Evolutionary conservation across 1,140 invertebrate genomes (phyloP), one percentile per base, ranked within the genome.

Genomic region (Drosophila pandora): DNA sequence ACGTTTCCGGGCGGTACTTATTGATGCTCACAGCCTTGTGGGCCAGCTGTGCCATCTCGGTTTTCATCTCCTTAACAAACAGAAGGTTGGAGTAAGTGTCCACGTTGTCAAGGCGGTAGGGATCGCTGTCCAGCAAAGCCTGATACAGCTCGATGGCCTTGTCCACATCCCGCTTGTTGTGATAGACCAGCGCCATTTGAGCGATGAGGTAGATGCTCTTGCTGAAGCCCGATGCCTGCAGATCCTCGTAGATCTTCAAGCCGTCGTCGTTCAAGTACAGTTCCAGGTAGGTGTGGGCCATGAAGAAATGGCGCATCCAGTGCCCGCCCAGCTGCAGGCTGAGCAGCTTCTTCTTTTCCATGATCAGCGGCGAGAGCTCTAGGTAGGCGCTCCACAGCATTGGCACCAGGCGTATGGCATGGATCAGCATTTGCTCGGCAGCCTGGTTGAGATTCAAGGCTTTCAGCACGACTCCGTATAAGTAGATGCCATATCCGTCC

Each of bases 1-100:
- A 99, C 1, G 98, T 99, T 93, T 99, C 98, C 10, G 98, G 96
- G 88, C 97, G 94, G 91, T 99, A 99, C 93, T 99, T 99, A 92
- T 99, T 98, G 72, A 99, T 98, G 90, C 97, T 95, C 32, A 96
- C 97, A 34, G 97, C 97, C 81, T 96, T 95, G 90, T 99, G 98
- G 6, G 99, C 98, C 62, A 99, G 93, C 92, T 97, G 94, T 6
- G 98, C 97, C 65, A 99, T 93, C 92, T 99, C 98, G 59, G 96
- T 96, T 84, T 97, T 95, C 92, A 98, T 95, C 91, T 98, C 98
- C 93, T 97, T 97, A 4, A 99, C 96, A 91, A 98, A 99, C 6
- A 99, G 92, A 45, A 99, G 92, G 93, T 99, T 99, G n/a, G 98
- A 99, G 92, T 97, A 99, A 0, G 96, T 97, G 93, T 99, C 98